phyloP scores from a whole-genome alignment of 2,888 invertebrate genomes.

The Eupithecia centaureata region DNA sequence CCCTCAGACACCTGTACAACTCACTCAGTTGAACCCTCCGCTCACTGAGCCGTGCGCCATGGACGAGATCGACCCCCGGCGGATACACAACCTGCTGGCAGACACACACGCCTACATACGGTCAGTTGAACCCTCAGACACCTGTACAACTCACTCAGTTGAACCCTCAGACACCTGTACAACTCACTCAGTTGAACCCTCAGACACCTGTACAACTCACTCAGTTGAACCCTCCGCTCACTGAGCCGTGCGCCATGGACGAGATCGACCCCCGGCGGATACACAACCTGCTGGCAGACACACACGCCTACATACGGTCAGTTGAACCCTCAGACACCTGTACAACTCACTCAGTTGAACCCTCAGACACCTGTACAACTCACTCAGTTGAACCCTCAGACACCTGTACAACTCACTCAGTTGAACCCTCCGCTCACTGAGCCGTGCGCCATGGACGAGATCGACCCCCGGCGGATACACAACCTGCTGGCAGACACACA shows the following conservation, averaged over 20 bases:
- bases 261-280: constrained; percentile 90
- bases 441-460: constrained; percentile 92
- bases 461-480: constrained; percentile 87
- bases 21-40: constrained; percentile 97
- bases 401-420: too few relatives aligned
- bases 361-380: too few relatives aligned
- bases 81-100: constrained; percentile 87
- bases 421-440: constrained; percentile 95
- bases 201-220: too few relatives aligned
- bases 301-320: constrained; percentile 86
- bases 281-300: constrained; percentile 88
- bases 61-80: constrained; percentile 90
- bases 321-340: too few relatives aligned
- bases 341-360: too few relatives aligned
- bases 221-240: constrained; percentile 94
- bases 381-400: too few relatives aligned
- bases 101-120: constrained; percentile 89
- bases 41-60: constrained; percentile 90
- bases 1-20: too few relatives aligned
- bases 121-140: constrained; percentile 38
- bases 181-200: too few relatives aligned
- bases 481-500: constrained; percentile 89
- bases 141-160: too few relatives aligned
- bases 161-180: too few relatives aligned
- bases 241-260: constrained; percentile 90